These are phyloP conservation scores for Austrofundulus limnaeus DNA, from an alignment of 2,113 vertebrate species.

Conservation along the genomic window DNA sequence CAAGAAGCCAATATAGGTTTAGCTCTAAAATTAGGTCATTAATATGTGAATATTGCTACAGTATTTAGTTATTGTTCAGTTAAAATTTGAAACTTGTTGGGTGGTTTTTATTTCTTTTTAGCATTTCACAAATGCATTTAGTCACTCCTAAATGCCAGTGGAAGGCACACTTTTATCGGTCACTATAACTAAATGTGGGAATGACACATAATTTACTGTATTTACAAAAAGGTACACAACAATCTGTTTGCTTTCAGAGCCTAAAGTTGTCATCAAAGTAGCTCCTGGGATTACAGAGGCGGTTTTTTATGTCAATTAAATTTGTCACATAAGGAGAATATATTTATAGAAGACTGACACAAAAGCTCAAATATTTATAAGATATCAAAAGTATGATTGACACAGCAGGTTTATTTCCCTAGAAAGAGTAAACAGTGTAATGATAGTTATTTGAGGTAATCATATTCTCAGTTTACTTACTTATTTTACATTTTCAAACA, in stretches of 20 bases:
- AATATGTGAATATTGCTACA: conserved; percentile 13
- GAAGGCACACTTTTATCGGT: conserved; percentile 42
- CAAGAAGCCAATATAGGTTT: neutral
- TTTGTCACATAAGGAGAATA: conserved; percentile 32
- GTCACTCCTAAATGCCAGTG: conserved; percentile 33
- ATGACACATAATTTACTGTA: conserved; percentile 21
- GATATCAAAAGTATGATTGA: conserved; percentile 24
- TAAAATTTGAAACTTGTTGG: neutral
- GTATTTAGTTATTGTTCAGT: conserved; percentile 21
- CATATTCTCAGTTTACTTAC: neutral
- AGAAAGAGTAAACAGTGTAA: neutral
- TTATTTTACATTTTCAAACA: conserved; percentile 6
- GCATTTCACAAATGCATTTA: conserved; percentile 39
- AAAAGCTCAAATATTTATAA: conserved; percentile 33
- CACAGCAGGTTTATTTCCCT: conserved; percentile 1
- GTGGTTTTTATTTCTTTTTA: conserved; percentile 16
- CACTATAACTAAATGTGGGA: conserved; percentile 43
- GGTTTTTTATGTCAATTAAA: conserved; percentile 31
- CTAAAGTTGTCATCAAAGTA: conserved; percentile 24
- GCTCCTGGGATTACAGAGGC: conserved; percentile 21
- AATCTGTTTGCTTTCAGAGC: conserved; percentile 33
- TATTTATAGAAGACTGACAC: conserved; percentile 11
- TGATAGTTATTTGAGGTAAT: conserved; percentile 8
- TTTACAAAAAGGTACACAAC: conserved; percentile 32
- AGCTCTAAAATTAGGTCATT: conserved; percentile 3